A percentile compares a stretch with the other conserved stretches of the same genome.
phyloP scores from a whole-genome alignment of 2,888 invertebrate genomes.

The Prenolepis imparis region DNA sequence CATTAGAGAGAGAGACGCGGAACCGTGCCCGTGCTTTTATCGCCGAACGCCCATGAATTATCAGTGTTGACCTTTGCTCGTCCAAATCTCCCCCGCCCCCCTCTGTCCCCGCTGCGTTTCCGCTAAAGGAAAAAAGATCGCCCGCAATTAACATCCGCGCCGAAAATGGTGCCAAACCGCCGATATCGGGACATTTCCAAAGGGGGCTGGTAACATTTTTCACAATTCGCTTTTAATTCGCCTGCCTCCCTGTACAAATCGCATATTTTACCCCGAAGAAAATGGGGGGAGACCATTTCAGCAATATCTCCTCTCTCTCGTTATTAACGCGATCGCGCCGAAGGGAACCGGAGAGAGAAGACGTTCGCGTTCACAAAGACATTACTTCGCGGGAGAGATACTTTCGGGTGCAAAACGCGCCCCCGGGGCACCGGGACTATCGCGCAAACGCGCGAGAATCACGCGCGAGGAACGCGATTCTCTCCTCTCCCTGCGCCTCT shows the following conservation, averaged over 20 bases:
- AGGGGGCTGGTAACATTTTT: conserved; percentile 37
- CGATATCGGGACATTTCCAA: conserved; percentile 1
- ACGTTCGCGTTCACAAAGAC: conserved; percentile 24
- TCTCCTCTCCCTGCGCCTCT: background rate
- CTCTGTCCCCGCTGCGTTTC: conserved; percentile 36
- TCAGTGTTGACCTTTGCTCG: conserved; percentile 66
- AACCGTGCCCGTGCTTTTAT: conserved; percentile 76
- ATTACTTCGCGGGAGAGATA: background rate
- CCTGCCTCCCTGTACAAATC: background rate
- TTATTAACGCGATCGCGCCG: background rate
- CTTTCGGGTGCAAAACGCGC: background rate
- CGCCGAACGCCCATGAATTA: conserved; percentile 73
- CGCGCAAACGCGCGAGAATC: conserved; percentile 46
- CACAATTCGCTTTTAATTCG: conserved; percentile 37
- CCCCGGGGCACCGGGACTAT: background rate
- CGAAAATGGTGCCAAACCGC: conserved; percentile 45
- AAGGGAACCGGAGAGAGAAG: background rate
- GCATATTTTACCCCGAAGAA: conserved; percentile 11
- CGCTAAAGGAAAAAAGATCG: conserved; percentile 25
- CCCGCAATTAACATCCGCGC: conserved; percentile 39
- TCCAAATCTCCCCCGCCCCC: conserved; percentile 30
- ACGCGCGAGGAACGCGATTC: conserved; percentile 53
- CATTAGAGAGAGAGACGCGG: conserved; percentile 72
- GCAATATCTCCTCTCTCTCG: background rate
- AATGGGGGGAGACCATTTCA: background rate